phyloP scores from a whole-genome alignment of 2,797 vertebrate species.

The Melanotaenia nigrans region DNA sequence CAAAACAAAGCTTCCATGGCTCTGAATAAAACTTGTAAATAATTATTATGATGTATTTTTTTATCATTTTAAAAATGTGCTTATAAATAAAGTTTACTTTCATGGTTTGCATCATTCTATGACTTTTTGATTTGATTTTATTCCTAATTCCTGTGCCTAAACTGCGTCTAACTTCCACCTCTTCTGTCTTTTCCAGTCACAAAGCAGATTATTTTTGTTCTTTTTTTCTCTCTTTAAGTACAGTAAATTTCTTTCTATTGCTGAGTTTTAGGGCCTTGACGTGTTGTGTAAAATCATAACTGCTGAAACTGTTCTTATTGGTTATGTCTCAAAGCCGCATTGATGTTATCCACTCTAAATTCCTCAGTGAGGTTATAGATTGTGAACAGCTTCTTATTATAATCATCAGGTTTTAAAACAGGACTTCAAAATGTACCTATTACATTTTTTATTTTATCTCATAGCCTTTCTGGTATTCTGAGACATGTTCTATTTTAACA shows the following conservation, averaged over 20 bases:
- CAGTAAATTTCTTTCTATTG: conserved; percentile 15
- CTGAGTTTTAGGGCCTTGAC: conserved; percentile 40
- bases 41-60: no score
- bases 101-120: not conserved
- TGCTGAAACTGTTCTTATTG: conserved; percentile 32
- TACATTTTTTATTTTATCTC: no score
- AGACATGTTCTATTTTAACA: no score
- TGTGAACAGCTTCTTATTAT: conserved; percentile 16
- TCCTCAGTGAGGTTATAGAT: conserved; percentile 29
- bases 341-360: conserved; percentile 43
- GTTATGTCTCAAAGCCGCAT: conserved; percentile 43
- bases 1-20: no score
- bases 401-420: no score
- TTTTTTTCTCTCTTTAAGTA: conserved; percentile 31
- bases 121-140: conserved; percentile 7
- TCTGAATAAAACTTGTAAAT: no score
- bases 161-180: conserved; percentile 7
- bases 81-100: no score
- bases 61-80: no score
- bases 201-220: no score
- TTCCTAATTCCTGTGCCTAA: not conserved
- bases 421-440: no score
- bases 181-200: not conserved
- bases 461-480: no score
- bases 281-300: conserved; percentile 43